Percentiles rank a stretch among this genome's conserved stretches.
Evolutionary conservation across 2,113 vertebrate genomes (phyloP).

Genomic region (Clarias magur): DNA sequence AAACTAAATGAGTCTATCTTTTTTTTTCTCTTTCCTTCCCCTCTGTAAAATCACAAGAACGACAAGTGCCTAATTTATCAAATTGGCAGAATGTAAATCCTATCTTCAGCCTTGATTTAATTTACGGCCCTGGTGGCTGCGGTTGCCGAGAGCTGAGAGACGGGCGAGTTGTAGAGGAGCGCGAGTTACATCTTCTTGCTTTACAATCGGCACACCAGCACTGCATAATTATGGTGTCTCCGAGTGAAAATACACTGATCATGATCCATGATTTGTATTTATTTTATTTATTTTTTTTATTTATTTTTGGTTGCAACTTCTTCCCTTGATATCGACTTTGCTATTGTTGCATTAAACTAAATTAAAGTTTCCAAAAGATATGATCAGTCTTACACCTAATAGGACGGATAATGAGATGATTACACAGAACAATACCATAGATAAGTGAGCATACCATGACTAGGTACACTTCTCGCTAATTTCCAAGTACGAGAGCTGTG

Average conservation of each 20-base stretch:
- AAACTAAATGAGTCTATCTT: slow-evolving; percentile 25
- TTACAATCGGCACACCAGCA: not conserved
- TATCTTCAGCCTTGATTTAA: slow-evolving; percentile 44
- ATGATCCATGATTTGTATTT: not conserved
- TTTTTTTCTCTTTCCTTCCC: not conserved
- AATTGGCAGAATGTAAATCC: slow-evolving; percentile 42
- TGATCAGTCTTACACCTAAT: not conserved
- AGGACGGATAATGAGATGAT: not conserved
- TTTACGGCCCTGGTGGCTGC: slow-evolving; percentile 19
- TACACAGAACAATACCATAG: not conserved
- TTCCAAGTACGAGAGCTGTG: too few relatives aligned
- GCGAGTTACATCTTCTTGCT: not conserved
- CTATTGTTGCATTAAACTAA: not conserved
- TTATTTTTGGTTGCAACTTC: not conserved
- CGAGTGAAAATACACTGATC: not conserved
- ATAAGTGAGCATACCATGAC: not conserved
- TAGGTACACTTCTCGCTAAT: not conserved
- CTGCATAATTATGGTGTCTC: not conserved
- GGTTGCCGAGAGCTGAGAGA: slow-evolving; percentile 1
- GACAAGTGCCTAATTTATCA: slow-evolving; percentile 34
- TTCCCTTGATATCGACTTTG: not conserved
- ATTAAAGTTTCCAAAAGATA: not conserved
- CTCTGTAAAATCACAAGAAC: slow-evolving; percentile 8
- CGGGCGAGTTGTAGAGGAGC: not conserved
- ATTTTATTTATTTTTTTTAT: not conserved